These are phyloP conservation scores for Apeira syringaria DNA, from an alignment of 2,888 invertebrate species.

Conservation along the genomic window DNA sequence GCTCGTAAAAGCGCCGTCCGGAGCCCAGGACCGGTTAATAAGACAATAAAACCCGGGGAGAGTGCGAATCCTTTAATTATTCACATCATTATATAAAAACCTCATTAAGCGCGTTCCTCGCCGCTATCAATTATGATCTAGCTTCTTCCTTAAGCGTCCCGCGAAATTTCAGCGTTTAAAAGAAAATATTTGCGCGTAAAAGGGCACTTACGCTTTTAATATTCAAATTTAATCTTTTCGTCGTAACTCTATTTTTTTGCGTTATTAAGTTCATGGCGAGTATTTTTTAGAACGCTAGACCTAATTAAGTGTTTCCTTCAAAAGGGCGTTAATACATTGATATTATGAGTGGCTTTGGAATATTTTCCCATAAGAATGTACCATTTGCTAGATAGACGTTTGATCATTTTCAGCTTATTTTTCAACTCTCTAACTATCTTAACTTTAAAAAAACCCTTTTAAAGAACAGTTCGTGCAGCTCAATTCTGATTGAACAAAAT, in stretches of 20 bases:
- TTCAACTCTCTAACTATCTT: too few species aligned
- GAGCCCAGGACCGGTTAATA: slow-evolving; percentile 20
- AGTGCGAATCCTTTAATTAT: slow-evolving; percentile 29
- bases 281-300: slow-evolving; percentile 3
- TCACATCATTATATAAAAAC: slow-evolving; percentile 31
- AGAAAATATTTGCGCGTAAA: slow-evolving; percentile 18
- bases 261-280: slow-evolving; percentile 8
- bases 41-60: slow-evolving; percentile 30
- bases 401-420: too few species aligned
- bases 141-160: slow-evolving; percentile 19
- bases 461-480: too few species aligned
- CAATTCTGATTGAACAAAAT: too few species aligned
- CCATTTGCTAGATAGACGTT: too few species aligned
- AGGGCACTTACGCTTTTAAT: slow-evolving; percentile 18
- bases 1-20: slow-evolving; percentile 22
- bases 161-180: slow-evolving; percentile 17
- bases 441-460: too few species aligned
- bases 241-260: slow-evolving; percentile 14
- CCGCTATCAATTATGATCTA: slow-evolving; percentile 27
- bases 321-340: too few species aligned
- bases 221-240: slow-evolving; percentile 16
- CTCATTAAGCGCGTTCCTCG: slow-evolving; percentile 22
- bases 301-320: too few species aligned
- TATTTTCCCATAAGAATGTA: too few species aligned
- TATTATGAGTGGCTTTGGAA: too few species aligned